Evolutionary conservation across 2,113 vertebrate genomes (phyloP).

Genomic region (Laticauda laticaudata): DNA sequence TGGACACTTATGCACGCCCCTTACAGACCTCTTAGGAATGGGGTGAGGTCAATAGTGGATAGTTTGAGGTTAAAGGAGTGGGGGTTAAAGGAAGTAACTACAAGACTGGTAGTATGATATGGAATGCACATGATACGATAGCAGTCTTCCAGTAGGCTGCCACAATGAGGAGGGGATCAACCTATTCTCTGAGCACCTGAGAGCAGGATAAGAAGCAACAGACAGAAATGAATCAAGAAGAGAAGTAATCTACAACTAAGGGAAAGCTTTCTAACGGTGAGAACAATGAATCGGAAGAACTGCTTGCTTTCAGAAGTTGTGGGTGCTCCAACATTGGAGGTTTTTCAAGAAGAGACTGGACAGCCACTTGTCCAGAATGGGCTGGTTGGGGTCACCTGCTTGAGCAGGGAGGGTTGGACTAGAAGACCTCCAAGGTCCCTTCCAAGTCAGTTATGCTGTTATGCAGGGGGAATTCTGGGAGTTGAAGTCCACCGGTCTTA

Average conservation of each 20-base stretch:
- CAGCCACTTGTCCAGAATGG: neutral
- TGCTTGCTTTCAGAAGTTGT: neutral
- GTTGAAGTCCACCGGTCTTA: no score
- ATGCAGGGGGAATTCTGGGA: no score
- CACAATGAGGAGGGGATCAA: neutral
- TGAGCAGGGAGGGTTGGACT: neutral
- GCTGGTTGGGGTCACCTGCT: neutral
- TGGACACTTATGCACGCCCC: no score
- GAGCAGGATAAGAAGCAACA: neutral
- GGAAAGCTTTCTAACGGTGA: neutral
- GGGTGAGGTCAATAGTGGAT: no score
- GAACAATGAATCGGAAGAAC: neutral
- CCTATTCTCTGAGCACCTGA: no score
- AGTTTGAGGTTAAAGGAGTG: no score
- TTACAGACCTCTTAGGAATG: no score
- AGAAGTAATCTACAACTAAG: neutral
- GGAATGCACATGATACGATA: no score
- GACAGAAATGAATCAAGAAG: neutral
- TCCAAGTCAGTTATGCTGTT: neutral
- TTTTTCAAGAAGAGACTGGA: neutral
- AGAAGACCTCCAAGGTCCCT: neutral
- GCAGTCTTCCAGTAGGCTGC: neutral
- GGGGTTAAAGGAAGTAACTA: no score
- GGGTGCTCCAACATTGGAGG: no score
- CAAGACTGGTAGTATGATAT: no score